Base-by-base conservation (phyloP, 1,140 invertebrate species). In the Chlorops oryzae region DNA sequence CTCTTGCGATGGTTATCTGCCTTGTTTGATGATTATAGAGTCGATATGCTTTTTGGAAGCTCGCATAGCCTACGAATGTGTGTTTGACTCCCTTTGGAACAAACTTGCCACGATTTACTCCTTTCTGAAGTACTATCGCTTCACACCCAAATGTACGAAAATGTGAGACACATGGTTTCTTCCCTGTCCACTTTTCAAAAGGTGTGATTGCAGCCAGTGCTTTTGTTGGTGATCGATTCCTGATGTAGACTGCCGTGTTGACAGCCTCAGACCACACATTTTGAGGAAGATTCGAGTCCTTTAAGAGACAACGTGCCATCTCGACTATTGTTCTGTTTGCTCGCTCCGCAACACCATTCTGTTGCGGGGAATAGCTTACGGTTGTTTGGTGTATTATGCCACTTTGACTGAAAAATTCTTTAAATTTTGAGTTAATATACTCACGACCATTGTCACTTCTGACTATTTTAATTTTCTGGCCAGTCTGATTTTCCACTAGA, bases 221-320 rank as follows among this genome's bases (percentile, higher is more conserved):
- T 17, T 41, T 48, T 15, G 38, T 45, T 42, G 42, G 44, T 27
- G 48, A 48, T 35, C 55, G 23, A 50, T 62, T 53, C 22, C 37
- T 32, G 9, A 56, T 24, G 22, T 46, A 50, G 5, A 32, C 43
- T 22, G 55, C 55, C 18, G 66, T 74, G 38, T 64, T 61, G 1
- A 74, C 54, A 5, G 75, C 73, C 61, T 80, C 75, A 3, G 66
- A 70, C 77, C 76, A 79, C 35, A 74, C 61, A 15, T 47, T 34
- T 37, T 68, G 58, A 22, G 65, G 59, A 20, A 78, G 28, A 12
- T 32, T 24, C 7, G 54, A 25, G 7, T 41, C 34, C 6, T 37
- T 5, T n/a, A 76, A 39, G 62, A 75, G 65, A 35, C 52, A 51
- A 22, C 57, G 15, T 12, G 58, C 52, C 43, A 47, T 53, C 40